Evolutionary conservation across 1,140 invertebrate genomes (phyloP), one percentile per base, ranked within the genome.

Genomic region (Drosophila busckii): DNA sequence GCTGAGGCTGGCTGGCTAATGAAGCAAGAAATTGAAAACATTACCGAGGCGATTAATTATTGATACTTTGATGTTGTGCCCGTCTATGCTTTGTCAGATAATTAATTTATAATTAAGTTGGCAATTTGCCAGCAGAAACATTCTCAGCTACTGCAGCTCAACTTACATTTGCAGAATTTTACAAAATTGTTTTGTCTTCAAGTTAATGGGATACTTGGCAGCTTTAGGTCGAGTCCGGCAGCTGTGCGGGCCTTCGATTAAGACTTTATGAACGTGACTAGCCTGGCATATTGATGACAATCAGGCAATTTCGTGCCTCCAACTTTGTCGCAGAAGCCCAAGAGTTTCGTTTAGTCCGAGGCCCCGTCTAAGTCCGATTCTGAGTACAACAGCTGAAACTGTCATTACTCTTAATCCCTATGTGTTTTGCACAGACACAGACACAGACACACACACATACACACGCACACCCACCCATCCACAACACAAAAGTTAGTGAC

Each of bases 41-140:
- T 80, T 80, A 82, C 67, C 69, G 59, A 82, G 75, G 60, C 75
- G 75, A 80, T 80, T 80, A 80, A 82, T 80, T 80, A 80, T 80
- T 80, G 75, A 80, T 80, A 69, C 75, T 80, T 80, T 80, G 75
- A 80, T 80, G 75, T 82, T 46, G 28, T 35, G 25, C 32, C 16
- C 28, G 31, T 35, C 58, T 38, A 34, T 35, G 40, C 62, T 29
- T 42, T 70, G 52, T 35, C 45, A 58, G 49, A 66, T 69, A 82
- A 82, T 82, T 82, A 75, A 82, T 82, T 82, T 82, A 82, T 82
- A 82, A 82, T 82, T 82, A 82, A 75, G 69, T 75, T 82, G 75
- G 71, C 61, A 58, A 82, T 70, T 73, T 58, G 54, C 45, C 50
- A 34, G 42, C 9, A 17, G 25, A 41, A 17, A n/a, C 26, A 56